Evolutionary conservation across 2,888 invertebrate species (phyloP).

Genomic region (Nyleta sp.): DNA sequence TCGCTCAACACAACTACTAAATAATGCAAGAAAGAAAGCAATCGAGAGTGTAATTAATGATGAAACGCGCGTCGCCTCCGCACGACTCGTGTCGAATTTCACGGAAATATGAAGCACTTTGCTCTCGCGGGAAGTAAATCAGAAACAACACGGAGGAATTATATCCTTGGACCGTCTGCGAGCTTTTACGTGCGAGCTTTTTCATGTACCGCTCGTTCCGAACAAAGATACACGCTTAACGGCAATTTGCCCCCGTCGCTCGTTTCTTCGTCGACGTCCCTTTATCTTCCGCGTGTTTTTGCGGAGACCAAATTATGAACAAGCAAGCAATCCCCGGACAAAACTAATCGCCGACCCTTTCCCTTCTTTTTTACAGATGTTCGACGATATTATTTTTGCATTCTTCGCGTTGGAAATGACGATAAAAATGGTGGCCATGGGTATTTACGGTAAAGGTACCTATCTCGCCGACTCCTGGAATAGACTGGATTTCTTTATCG

Average conservation of each 20-base stretch:
- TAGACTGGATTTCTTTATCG: slow-evolving; percentile 98
- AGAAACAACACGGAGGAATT: slow-evolving; percentile 12
- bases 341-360: not conserved
- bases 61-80: no score
- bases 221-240: slow-evolving; percentile 29
- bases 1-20: no score
- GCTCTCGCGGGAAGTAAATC: slow-evolving; percentile 21
- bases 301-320: slow-evolving; percentile 1
- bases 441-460: slow-evolving; percentile 95
- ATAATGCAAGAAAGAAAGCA: no score
- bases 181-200: slow-evolving; percentile 25
- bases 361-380: slow-evolving; percentile 86
- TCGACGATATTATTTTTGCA: slow-evolving; percentile 99
- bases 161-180: slow-evolving; percentile 19
- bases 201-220: slow-evolving; percentile 10
- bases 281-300: slow-evolving; percentile 17
- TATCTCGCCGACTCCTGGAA: slow-evolving; percentile 99
- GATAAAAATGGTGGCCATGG: slow-evolving; percentile 99
- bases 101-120: no score
- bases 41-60: no score
- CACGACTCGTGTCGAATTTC: no score
- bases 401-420: slow-evolving; percentile 99
- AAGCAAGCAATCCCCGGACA: not conserved
- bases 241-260: slow-evolving; percentile 7
- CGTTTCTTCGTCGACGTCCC: slow-evolving; percentile 2